Conservation (phyloP, 2,797 vertebrate species). For the Enteromius viviparus region DNA sequence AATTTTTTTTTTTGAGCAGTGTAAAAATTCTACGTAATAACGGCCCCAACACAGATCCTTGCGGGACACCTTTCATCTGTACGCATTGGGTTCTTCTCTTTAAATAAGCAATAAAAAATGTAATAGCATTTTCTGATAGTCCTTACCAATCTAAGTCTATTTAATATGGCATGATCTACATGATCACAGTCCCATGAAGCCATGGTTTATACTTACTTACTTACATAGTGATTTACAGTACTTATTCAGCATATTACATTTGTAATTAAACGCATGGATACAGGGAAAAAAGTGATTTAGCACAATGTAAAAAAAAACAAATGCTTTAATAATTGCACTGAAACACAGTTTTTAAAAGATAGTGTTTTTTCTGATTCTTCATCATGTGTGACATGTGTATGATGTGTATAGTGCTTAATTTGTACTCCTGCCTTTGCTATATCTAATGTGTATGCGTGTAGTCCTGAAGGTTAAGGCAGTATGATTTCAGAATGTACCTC, state of each 20-base stretch:
- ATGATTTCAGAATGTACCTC: conserved; percentile 24
- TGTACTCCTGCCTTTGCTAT: not conserved
- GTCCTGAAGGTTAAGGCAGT: not conserved
- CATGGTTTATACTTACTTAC: not conserved
- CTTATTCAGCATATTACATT: not conserved
- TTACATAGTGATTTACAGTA: not conserved
- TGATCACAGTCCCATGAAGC: too few relatives aligned
- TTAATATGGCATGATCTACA: not conserved
- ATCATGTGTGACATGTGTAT: not conserved
- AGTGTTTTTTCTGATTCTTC: too few relatives aligned
- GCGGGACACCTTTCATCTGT: not conserved
- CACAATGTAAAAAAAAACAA: too few relatives aligned
- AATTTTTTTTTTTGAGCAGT: too few relatives aligned
- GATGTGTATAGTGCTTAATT: not conserved
- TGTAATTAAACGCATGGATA: not conserved
- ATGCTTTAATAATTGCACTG: too few relatives aligned
- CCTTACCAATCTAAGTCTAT: not conserved
- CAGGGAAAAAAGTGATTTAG: not conserved
- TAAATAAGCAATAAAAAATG: not conserved
- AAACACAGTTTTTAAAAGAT: too few relatives aligned
- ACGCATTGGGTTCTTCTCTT: not conserved
- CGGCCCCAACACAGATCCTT: not conserved
- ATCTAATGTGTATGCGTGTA: not conserved
- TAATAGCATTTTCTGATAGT: not conserved
- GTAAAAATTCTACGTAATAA: not conserved